phyloP scores from a whole-genome alignment of 2,113 vertebrate genomes.

The Pao palembangensis region DNA sequence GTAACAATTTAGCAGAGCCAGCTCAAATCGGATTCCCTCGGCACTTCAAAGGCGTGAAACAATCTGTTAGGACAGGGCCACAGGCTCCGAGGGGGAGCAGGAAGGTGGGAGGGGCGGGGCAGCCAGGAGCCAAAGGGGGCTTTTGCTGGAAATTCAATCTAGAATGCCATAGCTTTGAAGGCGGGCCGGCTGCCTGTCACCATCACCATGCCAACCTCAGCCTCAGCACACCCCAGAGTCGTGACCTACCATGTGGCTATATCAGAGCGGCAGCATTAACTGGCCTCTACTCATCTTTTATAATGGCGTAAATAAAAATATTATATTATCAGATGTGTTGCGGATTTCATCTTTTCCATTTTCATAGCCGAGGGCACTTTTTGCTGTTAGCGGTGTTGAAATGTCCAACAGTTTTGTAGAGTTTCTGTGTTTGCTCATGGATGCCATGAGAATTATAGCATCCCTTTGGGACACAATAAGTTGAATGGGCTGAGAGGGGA shows the following conservation, averaged over 20 bases:
- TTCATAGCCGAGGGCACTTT: conserved; percentile 28
- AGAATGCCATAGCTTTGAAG: conserved; percentile 76
- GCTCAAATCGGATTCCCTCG: conserved; percentile 73
- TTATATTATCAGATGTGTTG: conserved; percentile 42
- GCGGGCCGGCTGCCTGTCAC: conserved; percentile 71
- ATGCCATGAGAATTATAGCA: conserved; percentile 49
- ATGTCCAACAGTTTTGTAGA: conserved; percentile 40
- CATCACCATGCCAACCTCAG: conserved; percentile 68
- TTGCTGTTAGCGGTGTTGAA: conserved; percentile 19
- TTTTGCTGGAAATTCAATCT: conserved; percentile 74
- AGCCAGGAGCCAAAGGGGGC: conserved; percentile 46
- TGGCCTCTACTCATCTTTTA: conserved; percentile 26
- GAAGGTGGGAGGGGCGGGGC: conserved; percentile 48
- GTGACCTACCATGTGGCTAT: conserved; percentile 57
- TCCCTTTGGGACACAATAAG: conserved; percentile 36
- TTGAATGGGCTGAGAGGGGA: conserved; percentile 32
- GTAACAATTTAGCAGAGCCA: conserved; percentile 77
- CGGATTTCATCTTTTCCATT: conserved; percentile 59
- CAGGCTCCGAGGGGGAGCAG: conserved; percentile 47
- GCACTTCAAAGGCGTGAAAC: conserved; percentile 76
- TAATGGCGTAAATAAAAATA: conserved; percentile 42
- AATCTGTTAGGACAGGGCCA: conserved; percentile 79
- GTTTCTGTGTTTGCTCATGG: conserved; percentile 55
- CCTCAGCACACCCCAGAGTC: conserved; percentile 66
- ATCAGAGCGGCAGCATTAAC: conserved; percentile 35